Conservation (phyloP, 1,140 invertebrate genomes). For the Drosophila kurseongensis region DNA sequence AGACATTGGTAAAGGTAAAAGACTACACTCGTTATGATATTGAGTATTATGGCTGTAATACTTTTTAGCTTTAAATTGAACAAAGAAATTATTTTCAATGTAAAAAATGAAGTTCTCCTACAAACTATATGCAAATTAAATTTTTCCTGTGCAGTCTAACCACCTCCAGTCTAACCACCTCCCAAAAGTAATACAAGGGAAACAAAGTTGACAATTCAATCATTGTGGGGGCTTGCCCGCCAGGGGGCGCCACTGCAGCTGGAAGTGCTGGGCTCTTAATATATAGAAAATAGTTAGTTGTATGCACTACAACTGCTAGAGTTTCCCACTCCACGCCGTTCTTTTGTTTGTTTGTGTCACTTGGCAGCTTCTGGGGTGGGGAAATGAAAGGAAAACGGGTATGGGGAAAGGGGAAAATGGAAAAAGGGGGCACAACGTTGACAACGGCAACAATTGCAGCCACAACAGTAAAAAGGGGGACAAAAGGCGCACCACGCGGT, state of each 20-base stretch:
- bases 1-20: too few relatives aligned
- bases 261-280: slow-evolving; percentile 24
- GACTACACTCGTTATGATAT: too few relatives aligned
- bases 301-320: slow-evolving; percentile 21
- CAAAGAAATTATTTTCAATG: not conserved
- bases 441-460: slow-evolving; percentile 56
- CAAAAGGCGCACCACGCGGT: slow-evolving; percentile 60
- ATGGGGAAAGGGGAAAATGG: not conserved
- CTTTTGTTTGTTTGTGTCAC: slow-evolving; percentile 69
- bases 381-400: slow-evolving; percentile 21
- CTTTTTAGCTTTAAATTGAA: too few relatives aligned
- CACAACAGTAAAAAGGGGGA: slow-evolving; percentile 43
- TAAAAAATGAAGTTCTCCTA: too few relatives aligned
- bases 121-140: too few relatives aligned
- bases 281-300: slow-evolving; percentile 37
- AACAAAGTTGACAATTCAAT: slow-evolving; percentile 71
- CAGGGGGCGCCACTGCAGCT: slow-evolving; percentile 13
- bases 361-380: slow-evolving; percentile 51
- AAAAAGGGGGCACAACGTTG: slow-evolving; percentile 17
- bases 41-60: too few relatives aligned
- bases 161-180: not conserved
- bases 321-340: slow-evolving; percentile 2
- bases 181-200: slow-evolving; percentile 4
- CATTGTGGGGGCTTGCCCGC: slow-evolving; percentile 35
- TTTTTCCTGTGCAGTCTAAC: not conserved